Evolutionary conservation across 2,888 invertebrate species (phyloP).

Genomic region (Euplexia lucipara): DNA sequence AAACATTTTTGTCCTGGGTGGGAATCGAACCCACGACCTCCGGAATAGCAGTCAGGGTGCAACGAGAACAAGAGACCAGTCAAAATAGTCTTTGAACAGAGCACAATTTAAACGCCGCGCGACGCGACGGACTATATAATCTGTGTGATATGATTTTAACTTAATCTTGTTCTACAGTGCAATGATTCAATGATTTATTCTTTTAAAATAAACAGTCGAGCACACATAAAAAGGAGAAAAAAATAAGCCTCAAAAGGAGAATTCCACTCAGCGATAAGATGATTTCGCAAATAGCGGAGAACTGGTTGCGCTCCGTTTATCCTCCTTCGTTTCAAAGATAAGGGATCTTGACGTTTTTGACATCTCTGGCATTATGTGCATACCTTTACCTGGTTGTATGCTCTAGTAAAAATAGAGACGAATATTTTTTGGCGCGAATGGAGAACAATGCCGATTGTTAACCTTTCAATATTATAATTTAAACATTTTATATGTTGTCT

Average conservation of each 20-base stretch:
- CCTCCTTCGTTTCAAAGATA: conserved; percentile 71
- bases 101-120: not conserved
- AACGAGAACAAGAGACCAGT: no score
- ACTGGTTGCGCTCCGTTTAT: conserved; percentile 74
- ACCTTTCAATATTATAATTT: conserved; percentile 7
- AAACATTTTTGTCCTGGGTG: no score
- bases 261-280: conserved; percentile 57
- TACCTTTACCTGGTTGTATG: conserved; percentile 47
- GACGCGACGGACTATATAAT: no score
- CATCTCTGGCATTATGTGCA: conserved; percentile 62
- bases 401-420: conserved; percentile 46
- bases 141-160: not conserved
- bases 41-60: no score
- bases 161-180: conserved; percentile 1
- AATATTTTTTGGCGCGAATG: conserved; percentile 46
- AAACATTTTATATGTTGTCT: not conserved
- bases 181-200: conserved; percentile 32
- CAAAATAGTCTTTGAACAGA: not conserved
- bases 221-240: conserved; percentile 26
- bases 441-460: conserved; percentile 30
- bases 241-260: conserved; percentile 32
- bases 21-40: no score
- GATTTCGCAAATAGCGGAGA: conserved; percentile 70
- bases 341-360: conserved; percentile 73
- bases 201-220: conserved; percentile 31